A percentile compares a stretch with the other conserved stretches of the same genome.
Conservation (phyloP, 2,888 invertebrate species). For the Pseudococcus jackbeardsleyi region DNA sequence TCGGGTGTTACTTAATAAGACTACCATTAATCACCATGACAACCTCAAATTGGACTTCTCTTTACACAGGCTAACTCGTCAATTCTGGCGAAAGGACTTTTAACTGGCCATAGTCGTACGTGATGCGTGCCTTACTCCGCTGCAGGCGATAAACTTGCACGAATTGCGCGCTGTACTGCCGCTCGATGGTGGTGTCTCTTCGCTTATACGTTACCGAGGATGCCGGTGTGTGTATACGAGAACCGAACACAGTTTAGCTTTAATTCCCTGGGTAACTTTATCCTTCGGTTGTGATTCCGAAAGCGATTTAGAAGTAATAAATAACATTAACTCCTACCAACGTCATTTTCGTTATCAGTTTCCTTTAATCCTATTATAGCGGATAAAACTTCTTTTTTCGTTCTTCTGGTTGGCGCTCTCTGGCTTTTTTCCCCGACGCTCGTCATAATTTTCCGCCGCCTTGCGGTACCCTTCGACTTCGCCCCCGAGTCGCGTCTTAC, state of each 20-base stretch:
- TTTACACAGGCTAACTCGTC: conserved; percentile 47
- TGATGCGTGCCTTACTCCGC: conserved; percentile 50
- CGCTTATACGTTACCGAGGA: not conserved
- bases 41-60: conserved; percentile 52
- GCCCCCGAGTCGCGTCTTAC: not conserved
- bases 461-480: not conserved
- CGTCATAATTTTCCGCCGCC: not conserved
- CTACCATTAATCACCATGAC: conserved; percentile 52
- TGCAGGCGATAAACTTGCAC: conserved; percentile 52
- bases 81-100: conserved; percentile 46
- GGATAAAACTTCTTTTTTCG: conserved; percentile 42
- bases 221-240: conserved; percentile 2
- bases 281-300: conserved; percentile 52
- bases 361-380: conserved; percentile 48
- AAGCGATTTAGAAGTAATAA: conserved; percentile 55
- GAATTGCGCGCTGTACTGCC: not conserved
- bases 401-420: conserved; percentile 19
- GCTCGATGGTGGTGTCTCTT: not conserved
- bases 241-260: conserved; percentile 40
- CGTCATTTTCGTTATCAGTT: conserved; percentile 54
- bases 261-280: conserved; percentile 54
- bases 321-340: conserved; percentile 52
- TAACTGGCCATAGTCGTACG: conserved; percentile 54
- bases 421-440: not conserved
- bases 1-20: conserved; percentile 54